Evolutionary conservation across 2,113 vertebrate species (phyloP), one percentile per base, ranked within the genome.

Genomic region (Axis porcinus): DNA sequence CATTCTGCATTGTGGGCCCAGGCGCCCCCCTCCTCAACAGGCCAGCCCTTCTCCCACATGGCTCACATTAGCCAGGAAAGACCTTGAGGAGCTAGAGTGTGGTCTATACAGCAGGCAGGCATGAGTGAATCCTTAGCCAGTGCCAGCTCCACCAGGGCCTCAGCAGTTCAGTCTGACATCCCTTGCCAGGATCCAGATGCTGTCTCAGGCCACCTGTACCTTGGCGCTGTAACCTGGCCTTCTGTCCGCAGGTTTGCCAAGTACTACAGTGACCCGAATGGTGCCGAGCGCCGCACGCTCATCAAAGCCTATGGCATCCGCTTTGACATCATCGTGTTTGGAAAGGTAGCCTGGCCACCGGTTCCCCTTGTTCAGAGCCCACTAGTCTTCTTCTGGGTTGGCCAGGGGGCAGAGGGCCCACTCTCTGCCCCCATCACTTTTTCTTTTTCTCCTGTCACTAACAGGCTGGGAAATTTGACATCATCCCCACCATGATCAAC

Each of bases 301-400:
- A 97, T 99, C 97, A 99, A 99, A 98, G 99, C 99, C 2, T 99
- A 99, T 0, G 99, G 99, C 92, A 99, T 99, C 97, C 99, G 99
- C 30, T 99, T 99, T 82, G 99, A 99, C 84, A 94, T 99, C 98
- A 98, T 99, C 15, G 99, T 99, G 58, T 99, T 99, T 95, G 99
- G 99, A 97, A 99, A 99, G 97, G 99, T 99, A 98, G 98, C 98
- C 45, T 7, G 16, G 27, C 10, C 1, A 6, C 91, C 1, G 0
- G 19, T 12, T 13, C 21, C 62, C 36, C 33, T 1, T 15, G 0
- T 28, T 25, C 64, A 8, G 28, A 25, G 62, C 94, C 43, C 1
- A 2, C 9, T 25, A 6, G 23, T 6, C 60, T 45, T 36, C 36
- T 36, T 36, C 52, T 27, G 25, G 74, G 89, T 7, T 36, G 54